These are phyloP conservation scores for Aphelocoma californica DNA, from an alignment of 2,797 vertebrate genomes.

Conservation along the genomic window DNA sequence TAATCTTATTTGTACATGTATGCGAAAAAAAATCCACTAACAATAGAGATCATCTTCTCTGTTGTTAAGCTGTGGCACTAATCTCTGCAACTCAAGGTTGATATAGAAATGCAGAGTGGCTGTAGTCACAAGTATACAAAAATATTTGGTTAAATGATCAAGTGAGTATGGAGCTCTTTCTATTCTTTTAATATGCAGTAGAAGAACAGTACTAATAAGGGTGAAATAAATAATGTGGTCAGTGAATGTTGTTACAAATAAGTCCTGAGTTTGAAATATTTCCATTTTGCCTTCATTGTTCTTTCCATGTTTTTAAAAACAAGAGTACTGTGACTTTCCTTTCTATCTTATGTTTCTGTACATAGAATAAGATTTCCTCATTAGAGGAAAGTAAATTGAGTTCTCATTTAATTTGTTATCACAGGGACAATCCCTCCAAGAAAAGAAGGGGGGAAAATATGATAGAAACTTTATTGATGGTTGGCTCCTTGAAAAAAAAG, in stretches of 20 bases:
- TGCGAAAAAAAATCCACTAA: constrained; percentile 42
- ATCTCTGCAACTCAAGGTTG: not conserved
- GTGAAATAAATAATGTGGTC: not conserved
- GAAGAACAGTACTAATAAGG: not conserved
- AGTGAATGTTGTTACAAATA: not conserved
- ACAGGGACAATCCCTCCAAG: constrained; percentile 21
- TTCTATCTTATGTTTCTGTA: not conserved
- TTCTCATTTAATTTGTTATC: constrained; percentile 53
- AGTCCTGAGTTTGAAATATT: not conserved
- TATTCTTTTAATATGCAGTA: not conserved
- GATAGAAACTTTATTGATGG: not conserved
- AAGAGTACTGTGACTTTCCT: not conserved
- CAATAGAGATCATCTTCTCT: not conserved
- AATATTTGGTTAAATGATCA: constrained; percentile 26
- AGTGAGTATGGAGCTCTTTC: not conserved
- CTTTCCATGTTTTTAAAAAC: not conserved
- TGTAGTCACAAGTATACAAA: constrained; percentile 47
- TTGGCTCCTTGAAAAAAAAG: constrained; percentile 34
- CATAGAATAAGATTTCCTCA: not conserved
- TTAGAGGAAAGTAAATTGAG: constrained; percentile 33
- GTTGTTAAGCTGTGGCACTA: constrained; percentile 47
- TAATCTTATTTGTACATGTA: constrained; percentile 64
- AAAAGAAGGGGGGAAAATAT: not conserved
- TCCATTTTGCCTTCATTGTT: not conserved
- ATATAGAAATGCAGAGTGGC: constrained; percentile 2